Evolutionary conservation across 2,888 invertebrate genomes (phyloP).

Genomic region (Euzophera pinguis): DNA sequence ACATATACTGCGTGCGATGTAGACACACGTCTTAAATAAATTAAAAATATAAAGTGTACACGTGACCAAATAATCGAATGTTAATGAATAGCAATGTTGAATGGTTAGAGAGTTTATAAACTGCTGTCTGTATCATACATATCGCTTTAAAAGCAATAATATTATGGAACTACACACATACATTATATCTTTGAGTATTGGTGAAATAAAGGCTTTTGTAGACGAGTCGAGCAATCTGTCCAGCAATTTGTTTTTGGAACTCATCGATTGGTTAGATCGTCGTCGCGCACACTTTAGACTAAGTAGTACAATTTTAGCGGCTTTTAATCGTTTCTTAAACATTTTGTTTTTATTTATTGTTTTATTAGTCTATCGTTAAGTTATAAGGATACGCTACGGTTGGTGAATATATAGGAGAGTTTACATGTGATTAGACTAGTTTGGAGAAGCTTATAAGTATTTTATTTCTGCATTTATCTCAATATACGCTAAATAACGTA

Average conservation of each 20-base stretch:
- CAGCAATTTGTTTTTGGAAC: background rate
- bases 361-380: conserved; percentile 7
- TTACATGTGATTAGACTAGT: conserved; percentile 1
- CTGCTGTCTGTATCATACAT: conserved; percentile 18
- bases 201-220: conserved; percentile 1
- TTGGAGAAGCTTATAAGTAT: background rate
- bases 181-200: background rate
- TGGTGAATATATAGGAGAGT: background rate
- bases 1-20: conserved; percentile 21
- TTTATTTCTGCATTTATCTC: background rate
- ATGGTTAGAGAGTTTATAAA: conserved; percentile 16
- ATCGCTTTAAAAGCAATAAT: conserved; percentile 29
- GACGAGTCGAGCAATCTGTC: background rate
- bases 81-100: conserved; percentile 14
- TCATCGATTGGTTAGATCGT: background rate
- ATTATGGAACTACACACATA: background rate
- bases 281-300: conserved; percentile 10
- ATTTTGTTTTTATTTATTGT: conserved; percentile 15
- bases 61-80: conserved; percentile 24
- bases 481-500: background rate
- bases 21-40: conserved; percentile 16
- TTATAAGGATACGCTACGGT: conserved; percentile 7
- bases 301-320: conserved; percentile 21
- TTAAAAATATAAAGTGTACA: conserved; percentile 12
- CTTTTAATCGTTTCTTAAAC: conserved; percentile 21